Conservation (phyloP, 2,888 invertebrate species). For the Tiliacea aurago region DNA sequence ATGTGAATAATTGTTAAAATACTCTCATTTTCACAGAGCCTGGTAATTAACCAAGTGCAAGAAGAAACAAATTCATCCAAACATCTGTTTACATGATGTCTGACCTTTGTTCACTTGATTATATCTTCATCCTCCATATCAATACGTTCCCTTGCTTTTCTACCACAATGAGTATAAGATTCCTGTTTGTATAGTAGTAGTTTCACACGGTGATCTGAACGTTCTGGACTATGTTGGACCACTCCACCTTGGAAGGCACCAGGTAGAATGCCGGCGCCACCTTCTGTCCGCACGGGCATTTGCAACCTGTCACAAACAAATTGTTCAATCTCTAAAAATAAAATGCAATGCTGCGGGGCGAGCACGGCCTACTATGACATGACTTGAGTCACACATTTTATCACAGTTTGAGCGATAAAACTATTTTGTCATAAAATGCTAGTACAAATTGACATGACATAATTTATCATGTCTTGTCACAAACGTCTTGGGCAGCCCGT, state of each 20-base stretch:
- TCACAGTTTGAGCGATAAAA: too few relatives aligned
- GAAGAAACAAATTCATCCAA: neutral
- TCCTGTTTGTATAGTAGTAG: neutral
- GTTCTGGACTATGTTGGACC: slow-evolving; percentile 96
- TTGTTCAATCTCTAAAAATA: neutral
- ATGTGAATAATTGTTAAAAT: too few relatives aligned
- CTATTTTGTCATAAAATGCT: too few relatives aligned
- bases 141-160: neutral
- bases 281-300: slow-evolving; percentile 97
- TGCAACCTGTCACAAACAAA: slow-evolving; percentile 91
- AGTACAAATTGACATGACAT: too few relatives aligned
- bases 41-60: too few relatives aligned
- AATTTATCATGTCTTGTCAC: too few relatives aligned
- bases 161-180: neutral
- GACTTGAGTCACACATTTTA: too few relatives aligned
- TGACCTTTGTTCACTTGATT: neutral
- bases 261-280: slow-evolving; percentile 98
- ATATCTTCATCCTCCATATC: neutral
- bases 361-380: too few relatives aligned
- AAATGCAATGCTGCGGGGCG: too few relatives aligned
- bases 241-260: slow-evolving; percentile 97
- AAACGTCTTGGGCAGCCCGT: too few relatives aligned
- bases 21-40: too few relatives aligned
- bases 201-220: slow-evolving; percentile 94
- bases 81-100: neutral